Evolutionary conservation across 2,113 vertebrate genomes (phyloP), one percentile per base, ranked within the genome.

Genomic region (Eudyptes chrysolophus): DNA sequence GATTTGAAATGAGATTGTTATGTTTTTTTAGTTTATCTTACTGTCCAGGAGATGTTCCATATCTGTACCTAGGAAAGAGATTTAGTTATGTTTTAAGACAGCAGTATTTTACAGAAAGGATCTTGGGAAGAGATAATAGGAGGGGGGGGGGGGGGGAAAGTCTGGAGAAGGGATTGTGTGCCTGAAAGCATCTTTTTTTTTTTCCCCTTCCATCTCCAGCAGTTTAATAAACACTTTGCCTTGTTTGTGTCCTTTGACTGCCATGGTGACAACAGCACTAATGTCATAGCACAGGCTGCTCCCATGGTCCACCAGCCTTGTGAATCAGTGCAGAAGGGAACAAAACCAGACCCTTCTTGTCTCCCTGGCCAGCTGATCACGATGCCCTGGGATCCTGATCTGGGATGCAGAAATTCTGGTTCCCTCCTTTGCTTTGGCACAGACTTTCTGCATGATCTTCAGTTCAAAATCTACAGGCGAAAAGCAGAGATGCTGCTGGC

Each of bases 121-220:
- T 83, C 27, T 61, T 69, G 10, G 15, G 40, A 21, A 57, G 7
- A 78, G 19, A 36, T 68, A 72, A 75, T 12, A 32, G 13, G 13
- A 20, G 0, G 1, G 6, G 19, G 40, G 2, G 0, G 1, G 38
- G 38, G 38, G 38, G 38, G 38, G 38, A 40, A 20, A 54, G 12
- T 6, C 34, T 40, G 34, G 27, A 57, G 57, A 89, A 89, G 11
- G 8, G 49, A 71, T 19, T 79, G 14, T 76, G 25, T 44, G 42
- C 19, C 26, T 71, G 57, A 85, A 84, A 87, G 12, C 40, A 61
- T 68, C 24, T 70, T 77, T n/a, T 49, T 90, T 49, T 72, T 65
- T 52, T 17, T 16, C 44, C 44, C 17, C 29, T 77, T 70, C 48
- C 30, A 30, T 34, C 15, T 81, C 40, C 34, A 61, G 26, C 51